Conservation (phyloP, 2,797 vertebrate species). For the Melanotaenia pygmaea region DNA sequence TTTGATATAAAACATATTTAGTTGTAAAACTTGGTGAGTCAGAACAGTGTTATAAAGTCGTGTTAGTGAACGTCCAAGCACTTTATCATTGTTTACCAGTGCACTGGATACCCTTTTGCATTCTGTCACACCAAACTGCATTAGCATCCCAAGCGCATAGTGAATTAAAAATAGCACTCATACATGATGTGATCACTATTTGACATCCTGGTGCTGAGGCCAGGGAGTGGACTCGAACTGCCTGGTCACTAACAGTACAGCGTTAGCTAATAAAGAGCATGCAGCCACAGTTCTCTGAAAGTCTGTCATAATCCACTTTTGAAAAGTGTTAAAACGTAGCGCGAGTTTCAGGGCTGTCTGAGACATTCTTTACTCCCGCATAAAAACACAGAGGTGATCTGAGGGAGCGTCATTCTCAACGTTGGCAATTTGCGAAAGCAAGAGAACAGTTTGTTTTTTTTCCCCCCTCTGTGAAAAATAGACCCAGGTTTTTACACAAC, state of each 20-base stretch:
- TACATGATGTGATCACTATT: conserved; percentile 71
- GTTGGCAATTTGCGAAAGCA: conserved; percentile 30
- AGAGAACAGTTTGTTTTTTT: conserved; percentile 34
- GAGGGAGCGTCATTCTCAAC: conserved; percentile 56
- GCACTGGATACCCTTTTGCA: conserved; percentile 41
- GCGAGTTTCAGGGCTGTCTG: conserved; percentile 77
- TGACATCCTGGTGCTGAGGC: conserved; percentile 58
- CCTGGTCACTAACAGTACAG: conserved; percentile 67
- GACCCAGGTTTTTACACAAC: conserved; percentile 31
- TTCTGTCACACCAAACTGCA: conserved; percentile 54
- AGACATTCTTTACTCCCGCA: conserved; percentile 77
- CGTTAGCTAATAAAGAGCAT: conserved; percentile 77
- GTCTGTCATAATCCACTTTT: conserved; percentile 80
- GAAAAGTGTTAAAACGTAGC: conserved; percentile 74
- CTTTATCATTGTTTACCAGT: conserved; percentile 51
- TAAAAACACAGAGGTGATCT: conserved; percentile 71
- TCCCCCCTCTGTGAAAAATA: conserved; percentile 16
- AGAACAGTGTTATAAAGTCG: not conserved
- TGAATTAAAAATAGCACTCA: conserved; percentile 59
- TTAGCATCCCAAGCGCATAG: conserved; percentile 45
- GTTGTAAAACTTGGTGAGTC: not conserved
- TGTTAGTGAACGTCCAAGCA: conserved; percentile 43
- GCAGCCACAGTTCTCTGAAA: conserved; percentile 54
- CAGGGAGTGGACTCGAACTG: conserved; percentile 67
- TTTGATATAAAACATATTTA: not conserved